These are phyloP conservation scores for Pelobates fuscus DNA, from an alignment of 2,113 vertebrate species.

Conservation along the genomic window DNA sequence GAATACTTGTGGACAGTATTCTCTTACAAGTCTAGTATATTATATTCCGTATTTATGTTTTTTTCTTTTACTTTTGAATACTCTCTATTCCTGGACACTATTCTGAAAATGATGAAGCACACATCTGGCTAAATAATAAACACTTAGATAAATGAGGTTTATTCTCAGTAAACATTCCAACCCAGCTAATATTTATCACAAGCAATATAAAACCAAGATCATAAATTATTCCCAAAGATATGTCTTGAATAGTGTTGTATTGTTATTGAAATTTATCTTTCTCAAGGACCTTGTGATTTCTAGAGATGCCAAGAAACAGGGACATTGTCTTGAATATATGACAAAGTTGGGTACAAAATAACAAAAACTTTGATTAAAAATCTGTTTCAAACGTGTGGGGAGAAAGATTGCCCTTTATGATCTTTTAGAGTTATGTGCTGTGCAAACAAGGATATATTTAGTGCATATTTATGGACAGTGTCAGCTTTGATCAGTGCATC, in stretches of 20 bases:
- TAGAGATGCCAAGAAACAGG: slow-evolving; percentile 21
- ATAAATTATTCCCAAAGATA: slow-evolving; percentile 48
- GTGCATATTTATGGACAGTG: slow-evolving; percentile 36
- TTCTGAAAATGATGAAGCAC: slow-evolving; percentile 34
- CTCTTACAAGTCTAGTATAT: no score
- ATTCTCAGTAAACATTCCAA: slow-evolving; percentile 42
- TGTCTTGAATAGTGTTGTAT: slow-evolving; percentile 46
- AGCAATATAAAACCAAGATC: slow-evolving; percentile 32
- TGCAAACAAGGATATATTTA: slow-evolving; percentile 37
- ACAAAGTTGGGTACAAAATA: slow-evolving; percentile 32
- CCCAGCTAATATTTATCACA: slow-evolving; percentile 48
- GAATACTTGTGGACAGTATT: no score
- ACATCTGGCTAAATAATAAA: slow-evolving; percentile 44
- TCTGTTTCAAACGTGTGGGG: slow-evolving; percentile 10
- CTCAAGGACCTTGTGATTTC: slow-evolving; percentile 42
- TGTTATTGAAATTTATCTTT: slow-evolving; percentile 50
- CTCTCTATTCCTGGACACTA: slow-evolving; percentile 28
- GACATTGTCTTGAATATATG: slow-evolving; percentile 31
- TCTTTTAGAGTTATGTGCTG: slow-evolving; percentile 22
- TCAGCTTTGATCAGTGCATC: slow-evolving; percentile 31
- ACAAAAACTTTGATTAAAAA: slow-evolving; percentile 39
- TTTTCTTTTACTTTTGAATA: no score
- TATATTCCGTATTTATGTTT: no score
- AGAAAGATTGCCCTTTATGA: slow-evolving; percentile 16
- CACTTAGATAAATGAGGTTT: slow-evolving; percentile 45